These are phyloP conservation scores for Helicoverpa armigera DNA, from an alignment of 1,140 invertebrate species.

Conservation along the genomic window DNA sequence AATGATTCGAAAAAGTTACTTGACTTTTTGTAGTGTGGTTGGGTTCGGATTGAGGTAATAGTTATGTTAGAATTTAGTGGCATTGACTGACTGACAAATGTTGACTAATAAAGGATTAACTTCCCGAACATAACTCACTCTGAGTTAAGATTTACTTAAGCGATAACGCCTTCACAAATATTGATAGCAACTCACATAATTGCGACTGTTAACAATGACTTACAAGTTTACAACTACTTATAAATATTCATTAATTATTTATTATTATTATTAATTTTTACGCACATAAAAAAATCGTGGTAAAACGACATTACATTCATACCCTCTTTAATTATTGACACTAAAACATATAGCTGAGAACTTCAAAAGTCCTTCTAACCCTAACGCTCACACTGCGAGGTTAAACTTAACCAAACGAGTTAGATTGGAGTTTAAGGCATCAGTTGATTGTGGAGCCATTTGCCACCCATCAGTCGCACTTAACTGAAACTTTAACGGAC, in stretches of 20 bases:
- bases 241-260: too few relatives aligned
- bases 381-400: background rate
- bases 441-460: conserved; percentile 41
- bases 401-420: conserved; percentile 25
- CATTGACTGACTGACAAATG: too few relatives aligned
- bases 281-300: too few relatives aligned
- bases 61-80: too few relatives aligned
- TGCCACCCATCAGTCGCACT: conserved; percentile 45
- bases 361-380: background rate
- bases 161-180: too few relatives aligned
- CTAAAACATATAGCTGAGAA: background rate
- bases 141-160: too few relatives aligned
- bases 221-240: too few relatives aligned
- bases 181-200: background rate
- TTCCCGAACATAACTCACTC: background rate
- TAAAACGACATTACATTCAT: too few relatives aligned
- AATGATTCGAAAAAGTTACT: too few relatives aligned
- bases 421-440: conserved; percentile 29
- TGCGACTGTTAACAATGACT: background rate
- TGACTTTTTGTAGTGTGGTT: background rate
- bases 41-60: too few relatives aligned
- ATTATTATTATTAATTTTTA: too few relatives aligned
- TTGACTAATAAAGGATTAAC: too few relatives aligned
- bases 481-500: conserved; percentile 36
- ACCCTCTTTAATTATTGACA: background rate